These are phyloP conservation scores for Prunella himalayana DNA, from an alignment of 2,113 vertebrate species.

Conservation along the genomic window DNA sequence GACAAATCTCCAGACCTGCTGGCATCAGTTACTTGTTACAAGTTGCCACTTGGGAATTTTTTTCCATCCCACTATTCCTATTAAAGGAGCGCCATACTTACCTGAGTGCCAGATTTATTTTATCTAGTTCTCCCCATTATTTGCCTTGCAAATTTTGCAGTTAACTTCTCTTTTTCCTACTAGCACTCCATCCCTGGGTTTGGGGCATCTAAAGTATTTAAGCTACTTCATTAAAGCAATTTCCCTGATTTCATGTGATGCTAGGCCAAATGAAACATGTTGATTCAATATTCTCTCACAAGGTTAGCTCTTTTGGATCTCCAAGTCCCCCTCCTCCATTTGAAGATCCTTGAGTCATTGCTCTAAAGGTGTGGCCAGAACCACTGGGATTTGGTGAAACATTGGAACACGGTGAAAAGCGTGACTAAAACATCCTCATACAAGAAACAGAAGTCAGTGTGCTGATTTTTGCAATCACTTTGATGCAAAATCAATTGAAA, in stretches of 20 bases:
- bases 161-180: neutral
- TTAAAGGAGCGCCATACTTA: neutral
- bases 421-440: neutral
- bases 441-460: neutral
- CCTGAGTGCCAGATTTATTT: neutral
- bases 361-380: neutral
- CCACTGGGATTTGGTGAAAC: neutral
- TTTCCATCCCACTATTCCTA: neutral
- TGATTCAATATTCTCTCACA: neutral
- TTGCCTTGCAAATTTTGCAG: neutral
- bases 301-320: neutral
- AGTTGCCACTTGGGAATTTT: neutral
- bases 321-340: rapidly evolving
- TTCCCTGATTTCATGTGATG: neutral
- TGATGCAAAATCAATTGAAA: neutral
- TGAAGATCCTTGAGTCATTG: neutral
- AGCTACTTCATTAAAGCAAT: neutral
- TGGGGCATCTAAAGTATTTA: neutral
- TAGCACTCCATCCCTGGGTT: neutral
- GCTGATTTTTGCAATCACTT: neutral
- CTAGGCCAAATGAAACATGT: neutral
- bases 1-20: neutral
- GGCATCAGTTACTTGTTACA: neutral
- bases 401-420: rapidly evolving
- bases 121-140: neutral